A percentile compares a stretch with the other conserved stretches of the same genome.
Evolutionary conservation across 2,797 vertebrate species (phyloP).

Genomic region (Danio kyathit): DNA sequence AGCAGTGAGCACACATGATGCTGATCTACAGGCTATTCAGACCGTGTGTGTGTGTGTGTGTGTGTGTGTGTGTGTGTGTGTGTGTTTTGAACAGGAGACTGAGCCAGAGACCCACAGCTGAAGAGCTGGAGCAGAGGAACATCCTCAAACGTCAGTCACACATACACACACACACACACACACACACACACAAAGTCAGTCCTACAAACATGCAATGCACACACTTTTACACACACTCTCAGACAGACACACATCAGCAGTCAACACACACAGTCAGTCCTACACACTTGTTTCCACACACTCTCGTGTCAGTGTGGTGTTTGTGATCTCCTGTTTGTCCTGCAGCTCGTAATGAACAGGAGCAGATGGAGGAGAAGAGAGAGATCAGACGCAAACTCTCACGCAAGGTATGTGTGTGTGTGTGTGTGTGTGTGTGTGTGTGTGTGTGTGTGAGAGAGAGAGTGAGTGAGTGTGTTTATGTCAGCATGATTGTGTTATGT

Average conservation of each 20-base stretch:
- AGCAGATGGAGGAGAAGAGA: conserved; percentile 97
- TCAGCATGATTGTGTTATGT: not conserved
- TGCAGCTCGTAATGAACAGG: conserved; percentile 96
- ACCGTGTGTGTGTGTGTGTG: not conserved
- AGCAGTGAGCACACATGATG: too few relatives aligned
- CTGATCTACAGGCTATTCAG: too few relatives aligned
- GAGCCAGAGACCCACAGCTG: conserved; percentile 96
- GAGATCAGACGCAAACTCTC: conserved; percentile 95
- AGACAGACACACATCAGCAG: too few relatives aligned
- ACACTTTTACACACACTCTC: too few relatives aligned
- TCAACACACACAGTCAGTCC: too few relatives aligned
- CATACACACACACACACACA: too few relatives aligned
- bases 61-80: conserved; percentile 9
- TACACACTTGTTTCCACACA: too few relatives aligned
- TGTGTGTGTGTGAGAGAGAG: not conserved
- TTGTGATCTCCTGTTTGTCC: conserved; percentile 34
- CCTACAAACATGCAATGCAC: too few relatives aligned
- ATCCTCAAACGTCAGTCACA: conserved; percentile 97
- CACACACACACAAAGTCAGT: too few relatives aligned
- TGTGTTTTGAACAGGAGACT: conserved; percentile 82
- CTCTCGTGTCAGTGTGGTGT: too few relatives aligned
- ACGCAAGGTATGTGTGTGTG: conserved; percentile 87
- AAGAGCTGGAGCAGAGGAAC: conserved; percentile 98
- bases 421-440: not conserved
- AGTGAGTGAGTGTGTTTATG: not conserved